Evolutionary conservation across 2,113 vertebrate species (phyloP).

Genomic region (Hippocampus abdominalis): DNA sequence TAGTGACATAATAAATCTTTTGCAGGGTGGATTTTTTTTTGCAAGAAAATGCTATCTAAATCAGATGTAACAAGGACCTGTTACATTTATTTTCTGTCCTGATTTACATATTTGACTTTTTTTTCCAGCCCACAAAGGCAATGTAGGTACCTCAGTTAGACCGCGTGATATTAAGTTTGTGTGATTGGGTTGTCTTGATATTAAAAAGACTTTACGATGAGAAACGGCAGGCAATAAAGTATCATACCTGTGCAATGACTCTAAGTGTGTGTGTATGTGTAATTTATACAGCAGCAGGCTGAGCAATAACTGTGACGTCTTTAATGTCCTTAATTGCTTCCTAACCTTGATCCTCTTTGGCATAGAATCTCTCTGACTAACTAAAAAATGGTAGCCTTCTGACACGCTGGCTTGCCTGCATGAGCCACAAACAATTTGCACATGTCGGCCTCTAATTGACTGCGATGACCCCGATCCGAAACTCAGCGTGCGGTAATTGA

Average conservation of each 20-base stretch:
- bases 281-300: conserved; percentile 4
- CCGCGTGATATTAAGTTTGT: conserved; percentile 13
- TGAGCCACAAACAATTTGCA: conserved; percentile 56
- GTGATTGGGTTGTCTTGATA: conserved; percentile 6
- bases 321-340: conserved; percentile 22
- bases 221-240: conserved; percentile 71
- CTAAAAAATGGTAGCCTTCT: conserved; percentile 24
- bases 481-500: conserved; percentile 39
- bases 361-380: background rate
- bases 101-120: conserved; percentile 10
- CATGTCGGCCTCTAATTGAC: conserved; percentile 53
- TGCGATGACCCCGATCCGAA: conserved; percentile 57
- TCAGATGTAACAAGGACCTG: conserved; percentile 4
- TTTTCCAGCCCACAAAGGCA: conserved; percentile 8
- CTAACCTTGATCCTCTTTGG: background rate
- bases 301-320: background rate
- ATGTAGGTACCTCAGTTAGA: conserved; percentile 13
- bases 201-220: conserved; percentile 4
- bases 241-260: conserved; percentile 47
- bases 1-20: conserved; percentile 6
- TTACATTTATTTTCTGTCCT: background rate
- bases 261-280: background rate
- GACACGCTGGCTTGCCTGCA: conserved; percentile 52
- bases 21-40: conserved; percentile 12
- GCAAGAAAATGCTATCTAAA: background rate